These are phyloP conservation scores for Dasypolia templi DNA, from an alignment of 2,888 invertebrate genomes.

Conservation along the genomic window DNA sequence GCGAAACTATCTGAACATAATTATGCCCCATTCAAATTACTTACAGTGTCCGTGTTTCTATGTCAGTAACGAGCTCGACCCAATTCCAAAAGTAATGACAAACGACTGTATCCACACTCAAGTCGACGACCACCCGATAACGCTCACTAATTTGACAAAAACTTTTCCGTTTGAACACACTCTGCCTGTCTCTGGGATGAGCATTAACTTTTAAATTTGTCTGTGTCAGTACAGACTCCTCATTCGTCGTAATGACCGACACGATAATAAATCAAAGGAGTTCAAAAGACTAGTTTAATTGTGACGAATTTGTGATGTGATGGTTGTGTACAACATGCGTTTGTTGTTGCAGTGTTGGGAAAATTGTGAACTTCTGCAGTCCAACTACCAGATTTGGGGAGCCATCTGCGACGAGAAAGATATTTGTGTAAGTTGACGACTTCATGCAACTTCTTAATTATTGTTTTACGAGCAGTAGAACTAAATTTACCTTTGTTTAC, in stretches of 20 bases:
- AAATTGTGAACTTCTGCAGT: constrained; percentile 93
- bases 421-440: constrained; percentile 92
- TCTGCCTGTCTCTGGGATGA: constrained; percentile 65
- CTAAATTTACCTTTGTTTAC: constrained; percentile 75
- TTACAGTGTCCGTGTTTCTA: constrained; percentile 54
- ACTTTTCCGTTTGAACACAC: constrained; percentile 70
- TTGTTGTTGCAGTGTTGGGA: constrained; percentile 94
- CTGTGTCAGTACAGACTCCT: constrained; percentile 74
- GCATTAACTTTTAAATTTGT: constrained; percentile 75
- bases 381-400: constrained; percentile 93
- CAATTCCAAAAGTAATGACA: constrained; percentile 76
- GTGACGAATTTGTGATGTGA: constrained; percentile 72
- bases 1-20: constrained; percentile 29
- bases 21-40: constrained; percentile 37
- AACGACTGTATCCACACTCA: constrained; percentile 75
- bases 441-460: constrained; percentile 34
- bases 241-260: constrained; percentile 75
- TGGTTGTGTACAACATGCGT: constrained; percentile 68
- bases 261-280: constrained; percentile 73
- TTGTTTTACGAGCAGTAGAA: background rate
- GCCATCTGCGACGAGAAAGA: constrained; percentile 93
- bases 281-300: constrained; percentile 76
- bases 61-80: constrained; percentile 70
- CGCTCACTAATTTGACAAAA: constrained; percentile 78
- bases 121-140: constrained; percentile 72